Conservation (phyloP, 2,888 invertebrate species). For the Nasonia oneida region DNA sequence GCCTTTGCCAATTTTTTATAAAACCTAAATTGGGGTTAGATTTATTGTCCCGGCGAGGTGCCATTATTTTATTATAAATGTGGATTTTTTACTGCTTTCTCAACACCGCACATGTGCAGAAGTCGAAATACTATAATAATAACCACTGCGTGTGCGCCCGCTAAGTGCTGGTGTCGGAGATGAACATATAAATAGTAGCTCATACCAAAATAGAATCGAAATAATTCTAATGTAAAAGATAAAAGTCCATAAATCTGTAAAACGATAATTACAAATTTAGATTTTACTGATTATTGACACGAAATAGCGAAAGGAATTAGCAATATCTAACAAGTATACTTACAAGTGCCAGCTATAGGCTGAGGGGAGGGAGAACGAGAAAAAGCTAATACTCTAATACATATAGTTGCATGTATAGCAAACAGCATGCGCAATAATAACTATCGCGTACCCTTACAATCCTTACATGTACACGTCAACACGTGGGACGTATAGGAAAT, state of each 20-base stretch:
- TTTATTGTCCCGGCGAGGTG: conserved; percentile 69
- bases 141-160: neutral
- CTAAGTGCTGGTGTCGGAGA: conserved; percentile 1
- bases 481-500: no score
- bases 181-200: conserved; percentile 51
- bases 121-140: neutral
- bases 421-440: no score
- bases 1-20: conserved; percentile 59
- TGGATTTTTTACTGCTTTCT: neutral
- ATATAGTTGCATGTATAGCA: no score
- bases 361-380: no score
- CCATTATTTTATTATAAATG: conserved; percentile 67
- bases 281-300: neutral
- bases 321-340: no score
- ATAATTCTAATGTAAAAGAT: conserved; percentile 30
- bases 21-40: conserved; percentile 65
- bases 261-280: no score
- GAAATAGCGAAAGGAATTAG: no score
- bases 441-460: no score
- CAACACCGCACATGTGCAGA: neutral
- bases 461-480: no score
- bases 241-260: conserved; percentile 11
- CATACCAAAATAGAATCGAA: conserved; percentile 48
- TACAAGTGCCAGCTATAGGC: no score
- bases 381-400: no score